Base-by-base conservation (phyloP, 2,113 vertebrate genomes). In the Alectura lathami region DNA sequence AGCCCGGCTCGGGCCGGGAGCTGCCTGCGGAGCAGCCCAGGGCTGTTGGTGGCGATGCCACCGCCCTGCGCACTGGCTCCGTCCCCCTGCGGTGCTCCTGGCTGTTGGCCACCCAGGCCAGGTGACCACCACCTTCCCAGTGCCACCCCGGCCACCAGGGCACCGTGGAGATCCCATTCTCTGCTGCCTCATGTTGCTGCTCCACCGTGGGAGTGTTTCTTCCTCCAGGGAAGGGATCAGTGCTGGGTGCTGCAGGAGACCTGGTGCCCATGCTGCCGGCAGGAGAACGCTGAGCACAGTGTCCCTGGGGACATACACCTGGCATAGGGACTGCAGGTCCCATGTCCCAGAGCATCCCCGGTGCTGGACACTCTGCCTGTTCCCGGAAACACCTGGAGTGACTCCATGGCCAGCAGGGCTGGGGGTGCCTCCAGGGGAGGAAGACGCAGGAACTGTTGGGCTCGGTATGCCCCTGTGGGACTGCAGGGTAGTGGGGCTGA, bases 331-430 rank as follows among this genome's bases (percentile, higher is more conserved):
- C 24, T 16, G 9, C 43, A 3, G 6, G 3, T 6, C 34, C 51
- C 79, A 45, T 73, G 60, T 17, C 59, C 34, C 34, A 5, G 8
- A 60, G 64, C 68, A 36, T 17, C 21, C 2, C 1, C 22, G 15
- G 3, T 2, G 3, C 4, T 26, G 54, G 26, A 57, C 54, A 57
- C 54, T 75, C 51, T 64, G 17, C 43, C 32, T 17, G 57, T 34
- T 92, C 23, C n/a, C 84, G 47, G 73, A 9, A 73, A 57, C 0
- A 67, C 93, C 87, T n/a, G 67, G 16, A 17, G 93, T 81, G 5
- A 60, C 23, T 38, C 75, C 77, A 17, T 9, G 13, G 0, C 0
- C 1, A 54, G 40, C 0, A 1, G 24, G 60, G 47, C 50, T 23
- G 3, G 3, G 29, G 34, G 23, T 51, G 66, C 43, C 29, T 60